Conservation (phyloP, 1,140 invertebrate genomes). For the Metopolophium dirhodum region DNA sequence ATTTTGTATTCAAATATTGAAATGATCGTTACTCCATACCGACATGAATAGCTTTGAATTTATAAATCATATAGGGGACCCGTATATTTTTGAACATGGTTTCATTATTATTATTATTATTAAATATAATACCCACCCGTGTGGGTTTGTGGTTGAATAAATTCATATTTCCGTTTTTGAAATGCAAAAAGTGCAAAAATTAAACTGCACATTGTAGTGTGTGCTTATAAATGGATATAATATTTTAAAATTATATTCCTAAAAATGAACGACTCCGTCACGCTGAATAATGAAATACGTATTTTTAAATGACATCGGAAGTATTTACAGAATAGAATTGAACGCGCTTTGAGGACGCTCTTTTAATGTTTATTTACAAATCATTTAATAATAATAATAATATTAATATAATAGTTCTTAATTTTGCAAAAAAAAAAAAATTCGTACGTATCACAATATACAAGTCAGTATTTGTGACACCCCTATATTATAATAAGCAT, state of each 20-base stretch:
- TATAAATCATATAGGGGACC: constrained; percentile 38
- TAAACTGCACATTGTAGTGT: not conserved
- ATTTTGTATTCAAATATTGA: not conserved
- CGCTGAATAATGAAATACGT: too few species aligned
- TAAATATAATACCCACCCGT: not conserved
- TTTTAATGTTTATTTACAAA: not conserved
- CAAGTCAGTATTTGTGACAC: not conserved
- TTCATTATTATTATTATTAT: not conserved
- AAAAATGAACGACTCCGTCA: not conserved
- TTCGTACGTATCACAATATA: not conserved
- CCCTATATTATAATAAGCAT: not conserved
- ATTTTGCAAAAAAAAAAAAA: not conserved
- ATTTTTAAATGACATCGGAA: too few species aligned
- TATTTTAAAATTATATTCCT: not conserved
- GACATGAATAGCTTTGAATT: constrained; percentile 1
- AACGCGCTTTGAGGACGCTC: too few species aligned
- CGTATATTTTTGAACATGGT: constrained; percentile 24
- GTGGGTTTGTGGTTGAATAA: constrained; percentile 20
- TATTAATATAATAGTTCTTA: not conserved
- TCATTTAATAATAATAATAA: not conserved
- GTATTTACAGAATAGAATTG: too few species aligned
- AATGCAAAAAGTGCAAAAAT: not conserved
- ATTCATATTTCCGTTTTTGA: not conserved
- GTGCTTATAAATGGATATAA: not conserved
- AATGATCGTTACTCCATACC: not conserved